Evolutionary conservation across 2,888 invertebrate genomes (phyloP).

Genomic region (Ophion slaviceki): DNA sequence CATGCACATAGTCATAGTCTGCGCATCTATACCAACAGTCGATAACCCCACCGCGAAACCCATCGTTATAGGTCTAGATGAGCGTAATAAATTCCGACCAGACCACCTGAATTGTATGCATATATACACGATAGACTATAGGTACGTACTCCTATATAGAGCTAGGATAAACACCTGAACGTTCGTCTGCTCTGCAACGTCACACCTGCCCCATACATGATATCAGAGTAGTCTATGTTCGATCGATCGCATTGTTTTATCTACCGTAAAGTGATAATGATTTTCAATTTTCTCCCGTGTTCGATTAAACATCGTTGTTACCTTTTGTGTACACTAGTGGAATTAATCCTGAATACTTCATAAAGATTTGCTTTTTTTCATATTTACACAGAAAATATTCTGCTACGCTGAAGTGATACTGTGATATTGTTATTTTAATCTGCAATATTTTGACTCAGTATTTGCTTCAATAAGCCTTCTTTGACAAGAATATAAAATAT

Average conservation of each 20-base stretch:
- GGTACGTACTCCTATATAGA: conserved; percentile 1
- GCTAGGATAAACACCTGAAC: conserved; percentile 23
- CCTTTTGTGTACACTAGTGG: too few relatives aligned
- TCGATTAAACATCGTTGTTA: background rate
- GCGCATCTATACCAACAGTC: conserved; percentile 52
- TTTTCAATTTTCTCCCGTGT: background rate
- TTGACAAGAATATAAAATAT: too few relatives aligned
- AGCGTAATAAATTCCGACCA: conserved; percentile 49
- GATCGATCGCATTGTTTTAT: conserved; percentile 49
- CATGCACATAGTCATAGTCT: conserved; percentile 14
- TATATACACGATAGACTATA: background rate
- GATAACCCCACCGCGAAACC: conserved; percentile 68
- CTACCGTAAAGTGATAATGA: background rate
- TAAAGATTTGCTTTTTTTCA: too few relatives aligned
- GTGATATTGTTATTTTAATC: too few relatives aligned
- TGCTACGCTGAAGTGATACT: too few relatives aligned
- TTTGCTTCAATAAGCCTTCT: too few relatives aligned
- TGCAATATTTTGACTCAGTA: too few relatives aligned
- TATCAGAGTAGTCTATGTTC: background rate
- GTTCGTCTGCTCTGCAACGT: conserved; percentile 15
- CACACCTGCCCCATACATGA: conserved; percentile 25
- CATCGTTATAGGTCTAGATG: conserved; percentile 57
- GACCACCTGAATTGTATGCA: conserved; percentile 17
- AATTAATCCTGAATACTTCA: too few relatives aligned
- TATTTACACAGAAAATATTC: too few relatives aligned